Evolutionary conservation across 2,113 vertebrate species (phyloP), one percentile per base, ranked within the genome.

Genomic region (Egretta garzetta): DNA sequence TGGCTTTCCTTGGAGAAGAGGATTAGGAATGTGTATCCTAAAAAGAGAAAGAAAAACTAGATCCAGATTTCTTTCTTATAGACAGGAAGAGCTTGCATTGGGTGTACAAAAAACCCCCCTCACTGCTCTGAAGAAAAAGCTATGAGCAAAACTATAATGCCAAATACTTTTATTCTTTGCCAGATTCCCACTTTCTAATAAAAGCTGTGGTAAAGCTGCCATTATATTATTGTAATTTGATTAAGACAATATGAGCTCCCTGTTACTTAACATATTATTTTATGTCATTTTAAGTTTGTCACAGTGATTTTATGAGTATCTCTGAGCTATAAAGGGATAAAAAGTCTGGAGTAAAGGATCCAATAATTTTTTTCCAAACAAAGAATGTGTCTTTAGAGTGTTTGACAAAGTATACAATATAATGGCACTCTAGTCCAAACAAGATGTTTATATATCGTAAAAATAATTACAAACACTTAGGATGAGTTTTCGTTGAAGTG

Each of bases 1-100:
- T 95, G 76, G 39, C 53, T 96, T 96, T 96, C 37, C 49, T 96
- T 84, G 52, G 45, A 95, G 55, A 87, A 96, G 91, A 95, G 76
- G 56, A 88, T 95, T 96, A 93, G 21, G 10, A 92, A 92, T 75
- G 16, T 49, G 26, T 79, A 43, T 91, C 81, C 71, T 80, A 73
- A 94, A 94, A 95, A 14, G 10, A 88, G 52, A 73, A 81, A 24
- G 50, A 45, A 96, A 85, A 91, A 95, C 80, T 85, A 55, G 76
- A 93, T 87, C 68, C 79, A 96, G 63, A 93, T 85, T 94, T 91
- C 55, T 83, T 87, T 84, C 53, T 79, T 68, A 75, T 3, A 76
- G 32, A 32, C 27, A 60, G 21, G 10, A 92, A 67, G 52, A 59
- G 9, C 19, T 96, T 96, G 22, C 10, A 49, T 4, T 88, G 52